phyloP scores from a whole-genome alignment of 2,113 vertebrate species.

The Murina feae region DNA sequence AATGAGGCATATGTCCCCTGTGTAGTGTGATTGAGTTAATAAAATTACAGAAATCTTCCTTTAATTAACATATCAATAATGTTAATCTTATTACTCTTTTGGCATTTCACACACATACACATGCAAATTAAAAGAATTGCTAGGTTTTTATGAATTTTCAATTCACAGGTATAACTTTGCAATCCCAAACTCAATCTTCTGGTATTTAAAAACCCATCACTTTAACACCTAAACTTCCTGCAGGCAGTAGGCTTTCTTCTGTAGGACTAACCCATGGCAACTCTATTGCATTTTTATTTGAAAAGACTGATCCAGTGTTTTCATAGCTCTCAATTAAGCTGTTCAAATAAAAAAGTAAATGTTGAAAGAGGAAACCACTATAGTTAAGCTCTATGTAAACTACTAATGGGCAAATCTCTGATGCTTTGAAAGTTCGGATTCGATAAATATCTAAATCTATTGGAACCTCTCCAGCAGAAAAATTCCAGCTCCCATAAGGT shows the following conservation, averaged over 20 bases:
- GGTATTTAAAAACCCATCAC: not conserved
- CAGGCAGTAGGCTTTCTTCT: not conserved
- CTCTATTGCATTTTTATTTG: conserved; percentile 65
- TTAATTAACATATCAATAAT: not conserved
- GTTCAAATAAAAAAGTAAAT: conserved; percentile 69
- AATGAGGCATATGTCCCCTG: not conserved
- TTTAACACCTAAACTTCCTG: conserved; percentile 8
- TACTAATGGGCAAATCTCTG: conserved; percentile 50
- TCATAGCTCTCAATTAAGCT: conserved; percentile 65
- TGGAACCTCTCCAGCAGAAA: conserved; percentile 49
- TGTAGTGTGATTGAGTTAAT: not conserved
- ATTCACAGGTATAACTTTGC: not conserved
- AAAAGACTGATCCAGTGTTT: conserved; percentile 59
- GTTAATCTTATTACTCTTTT: not conserved
- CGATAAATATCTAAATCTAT: conserved; percentile 62
- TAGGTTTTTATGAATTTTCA: not conserved
- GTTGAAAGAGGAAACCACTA: conserved; percentile 62
- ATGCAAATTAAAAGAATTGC: not conserved
- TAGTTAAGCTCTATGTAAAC: conserved; percentile 60
- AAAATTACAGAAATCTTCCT: not conserved
- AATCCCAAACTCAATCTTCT: conserved; percentile 16
- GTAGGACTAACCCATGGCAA: conserved; percentile 30
- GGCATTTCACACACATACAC: not conserved
- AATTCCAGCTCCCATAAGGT: conserved; percentile 41
- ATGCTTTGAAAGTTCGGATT: conserved; percentile 49